These are phyloP conservation scores for Arrhopalites spinosus DNA, from an alignment of 2,888 invertebrate genomes.

Conservation along the genomic window DNA sequence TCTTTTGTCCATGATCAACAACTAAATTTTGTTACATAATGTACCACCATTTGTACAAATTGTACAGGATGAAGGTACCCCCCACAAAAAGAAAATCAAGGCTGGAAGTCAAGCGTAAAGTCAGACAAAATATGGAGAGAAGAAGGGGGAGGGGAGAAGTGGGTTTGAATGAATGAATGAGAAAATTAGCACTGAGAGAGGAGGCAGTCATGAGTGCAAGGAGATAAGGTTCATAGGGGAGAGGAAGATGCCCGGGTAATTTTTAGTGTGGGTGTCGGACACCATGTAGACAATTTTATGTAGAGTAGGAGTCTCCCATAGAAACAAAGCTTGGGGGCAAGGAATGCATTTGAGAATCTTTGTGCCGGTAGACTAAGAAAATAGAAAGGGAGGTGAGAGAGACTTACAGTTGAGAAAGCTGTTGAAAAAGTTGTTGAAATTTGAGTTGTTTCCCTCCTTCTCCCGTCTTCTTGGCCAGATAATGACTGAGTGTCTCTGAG, in stretches of 20 bases:
- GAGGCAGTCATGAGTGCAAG: slow-evolving; percentile 14
- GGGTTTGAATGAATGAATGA: not conserved
- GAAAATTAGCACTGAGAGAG: not conserved
- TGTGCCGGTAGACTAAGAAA: no score
- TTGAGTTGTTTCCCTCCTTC: slow-evolving; percentile 51
- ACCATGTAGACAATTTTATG: no score
- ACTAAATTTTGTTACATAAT: not conserved
- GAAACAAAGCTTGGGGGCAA: not conserved
- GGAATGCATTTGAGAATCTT: no score
- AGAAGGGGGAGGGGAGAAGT: not conserved
- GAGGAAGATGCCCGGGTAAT: not conserved
- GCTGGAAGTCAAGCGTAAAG: slow-evolving; percentile 2
- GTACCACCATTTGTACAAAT: no score
- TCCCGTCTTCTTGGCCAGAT: slow-evolving; percentile 46
- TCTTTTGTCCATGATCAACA: not conserved
- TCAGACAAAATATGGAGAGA: not conserved
- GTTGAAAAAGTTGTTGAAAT: slow-evolving; percentile 47
- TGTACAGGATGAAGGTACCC: not conserved
- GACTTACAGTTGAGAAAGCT: slow-evolving; percentile 49
- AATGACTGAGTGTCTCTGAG: slow-evolving; percentile 52
- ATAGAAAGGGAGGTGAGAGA: no score
- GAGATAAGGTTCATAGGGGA: slow-evolving; percentile 26
- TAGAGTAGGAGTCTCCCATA: not conserved
- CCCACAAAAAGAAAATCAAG: no score
- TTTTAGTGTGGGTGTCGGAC: no score